These are phyloP conservation scores for Phrynocephalus guinanensis DNA, from an alignment of 2,797 vertebrate species.

Conservation along the genomic window DNA sequence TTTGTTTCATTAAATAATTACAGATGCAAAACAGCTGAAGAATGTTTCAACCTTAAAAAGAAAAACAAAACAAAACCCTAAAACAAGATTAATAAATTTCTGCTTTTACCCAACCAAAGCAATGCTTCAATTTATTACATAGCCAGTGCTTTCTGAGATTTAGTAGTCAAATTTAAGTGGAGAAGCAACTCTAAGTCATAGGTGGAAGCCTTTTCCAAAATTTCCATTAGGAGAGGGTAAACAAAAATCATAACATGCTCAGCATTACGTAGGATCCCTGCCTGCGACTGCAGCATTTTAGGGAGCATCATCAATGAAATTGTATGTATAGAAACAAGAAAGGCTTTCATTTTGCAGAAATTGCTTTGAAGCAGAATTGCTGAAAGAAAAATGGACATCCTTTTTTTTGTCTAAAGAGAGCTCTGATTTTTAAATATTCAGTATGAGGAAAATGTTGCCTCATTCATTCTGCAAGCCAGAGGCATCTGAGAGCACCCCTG, in stretches of 20 bases:
- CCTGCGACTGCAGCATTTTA: slow-evolving; percentile 6
- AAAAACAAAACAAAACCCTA: slow-evolving; percentile 71
- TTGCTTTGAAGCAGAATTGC: background rate
- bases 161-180: slow-evolving; percentile 76
- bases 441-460: background rate
- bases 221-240: slow-evolving; percentile 18
- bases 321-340: background rate
- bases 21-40: slow-evolving; percentile 81
- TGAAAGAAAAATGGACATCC: background rate
- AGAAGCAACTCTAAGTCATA: slow-evolving; percentile 56
- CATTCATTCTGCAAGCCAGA: background rate
- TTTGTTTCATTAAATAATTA: slow-evolving; percentile 78
- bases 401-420: background rate
- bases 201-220: slow-evolving; percentile 43
- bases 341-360: background rate
- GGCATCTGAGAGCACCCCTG: background rate
- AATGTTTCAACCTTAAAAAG: slow-evolving; percentile 77
- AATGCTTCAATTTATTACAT: slow-evolving; percentile 86
- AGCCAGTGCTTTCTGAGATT: slow-evolving; percentile 80
- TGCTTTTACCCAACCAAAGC: slow-evolving; percentile 87
- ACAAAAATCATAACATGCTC: slow-evolving; percentile 32
- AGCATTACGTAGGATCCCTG: background rate
- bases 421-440: background rate
- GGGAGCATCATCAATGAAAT: background rate
- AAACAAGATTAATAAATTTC: slow-evolving; percentile 81